Conservation (phyloP, 2,797 vertebrate genomes). For the Thalassophryne amazonica region DNA sequence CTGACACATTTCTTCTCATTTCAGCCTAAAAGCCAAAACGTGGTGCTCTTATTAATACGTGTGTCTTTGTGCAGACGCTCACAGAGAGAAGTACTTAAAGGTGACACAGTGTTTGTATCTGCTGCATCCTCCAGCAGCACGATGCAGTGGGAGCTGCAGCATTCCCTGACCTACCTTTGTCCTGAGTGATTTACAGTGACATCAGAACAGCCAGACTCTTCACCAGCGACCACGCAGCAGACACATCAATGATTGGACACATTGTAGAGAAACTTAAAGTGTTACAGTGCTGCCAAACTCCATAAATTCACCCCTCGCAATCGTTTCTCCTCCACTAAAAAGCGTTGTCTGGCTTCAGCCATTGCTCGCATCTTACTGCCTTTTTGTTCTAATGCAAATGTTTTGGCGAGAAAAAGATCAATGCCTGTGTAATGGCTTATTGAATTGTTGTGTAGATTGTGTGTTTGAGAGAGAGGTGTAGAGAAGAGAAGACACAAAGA, state of each 20-base stretch:
- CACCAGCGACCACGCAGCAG: conserved; percentile 23
- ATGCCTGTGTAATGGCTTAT: conserved; percentile 70
- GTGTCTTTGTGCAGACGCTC: conserved; percentile 16
- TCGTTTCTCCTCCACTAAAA: conserved; percentile 34
- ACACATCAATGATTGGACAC: conserved; percentile 70
- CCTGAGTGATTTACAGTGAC: conserved; percentile 68
- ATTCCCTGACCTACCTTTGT: conserved; percentile 43
- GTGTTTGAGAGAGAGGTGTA: conserved; percentile 44
- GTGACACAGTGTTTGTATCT: conserved; percentile 24
- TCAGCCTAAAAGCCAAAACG: conserved; percentile 56
- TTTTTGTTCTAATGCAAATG: conserved; percentile 67
- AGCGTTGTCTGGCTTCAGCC: conserved; percentile 7
- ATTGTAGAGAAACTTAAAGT: conserved; percentile 68
- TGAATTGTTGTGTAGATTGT: conserved; percentile 60
- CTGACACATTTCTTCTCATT: conserved; percentile 31
- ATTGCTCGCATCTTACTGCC: conserved; percentile 18
- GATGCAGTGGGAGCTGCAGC: conserved; percentile 6
- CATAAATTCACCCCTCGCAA: conserved; percentile 61
- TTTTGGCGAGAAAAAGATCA: conserved; percentile 67
- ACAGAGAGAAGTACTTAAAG: conserved; percentile 12
- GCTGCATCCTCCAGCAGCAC: conserved; percentile 14
- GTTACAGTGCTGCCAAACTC: conserved; percentile 72
- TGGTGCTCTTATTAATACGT: conserved; percentile 10
- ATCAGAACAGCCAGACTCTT: conserved; percentile 56
- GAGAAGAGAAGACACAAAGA: conserved; percentile 51